Conservation (phyloP, 2,888 invertebrate genomes). For the Himalopsyche anomala region DNA sequence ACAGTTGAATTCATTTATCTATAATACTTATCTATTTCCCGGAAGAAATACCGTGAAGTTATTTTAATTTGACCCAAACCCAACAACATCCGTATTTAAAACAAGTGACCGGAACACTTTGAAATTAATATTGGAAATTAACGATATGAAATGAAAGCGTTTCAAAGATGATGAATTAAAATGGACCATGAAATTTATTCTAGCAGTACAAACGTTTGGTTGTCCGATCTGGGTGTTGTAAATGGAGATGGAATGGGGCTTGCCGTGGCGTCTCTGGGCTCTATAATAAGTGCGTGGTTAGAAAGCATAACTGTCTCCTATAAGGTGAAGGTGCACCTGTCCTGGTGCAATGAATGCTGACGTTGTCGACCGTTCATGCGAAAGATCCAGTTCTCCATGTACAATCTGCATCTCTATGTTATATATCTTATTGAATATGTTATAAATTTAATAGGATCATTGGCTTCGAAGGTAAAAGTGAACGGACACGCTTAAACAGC, state of each 20-base stretch:
- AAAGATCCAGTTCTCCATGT: constrained; percentile 6
- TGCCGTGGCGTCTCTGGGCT: background rate
- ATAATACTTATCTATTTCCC: no score
- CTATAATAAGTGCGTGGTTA: constrained; percentile 5
- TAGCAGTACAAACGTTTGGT: background rate
- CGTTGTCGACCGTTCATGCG: background rate
- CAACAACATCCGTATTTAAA: background rate
- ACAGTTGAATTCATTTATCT: no score
- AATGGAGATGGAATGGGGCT: background rate
- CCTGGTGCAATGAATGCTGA: background rate
- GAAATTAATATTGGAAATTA: constrained; percentile 7
- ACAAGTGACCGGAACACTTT: background rate
- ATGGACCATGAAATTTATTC: background rate
- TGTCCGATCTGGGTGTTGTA: background rate
- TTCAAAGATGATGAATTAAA: constrained; percentile 2
- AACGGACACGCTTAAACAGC: no score
- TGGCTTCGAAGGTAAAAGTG: no score
- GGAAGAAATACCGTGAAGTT: no score
- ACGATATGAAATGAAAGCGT: constrained; percentile 17
- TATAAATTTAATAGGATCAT: background rate
- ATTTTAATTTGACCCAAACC: no score
- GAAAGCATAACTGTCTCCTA: constrained; percentile 21
- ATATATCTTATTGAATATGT: background rate
- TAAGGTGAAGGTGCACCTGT: constrained; percentile 38
- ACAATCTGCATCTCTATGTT: constrained; percentile 1